Base-by-base conservation (phyloP, 2,888 invertebrate genomes). In the Lithophane semibrunnea region DNA sequence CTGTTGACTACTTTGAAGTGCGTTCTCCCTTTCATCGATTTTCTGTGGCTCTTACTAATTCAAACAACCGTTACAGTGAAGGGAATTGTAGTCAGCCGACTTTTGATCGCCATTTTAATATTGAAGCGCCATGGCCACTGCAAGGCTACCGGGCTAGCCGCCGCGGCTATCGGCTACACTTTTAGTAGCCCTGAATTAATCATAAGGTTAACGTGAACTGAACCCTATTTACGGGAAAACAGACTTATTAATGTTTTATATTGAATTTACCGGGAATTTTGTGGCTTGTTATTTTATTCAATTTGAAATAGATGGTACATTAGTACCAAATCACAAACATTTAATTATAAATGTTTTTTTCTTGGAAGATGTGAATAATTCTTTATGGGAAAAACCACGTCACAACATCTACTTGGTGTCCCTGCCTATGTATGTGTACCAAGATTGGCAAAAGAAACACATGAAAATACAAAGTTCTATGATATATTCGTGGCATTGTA, bases 31-130 rank as follows among this genome's bases (percentile, higher is more conserved):
- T 10, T 3, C 16, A 37, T 47, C 0, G 61, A 37, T 54, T 37
- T 54, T 16, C 44, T 3, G 49, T 29, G 1, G 29, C 3, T 49
- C 16, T 49, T 63, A 83, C 21, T 79, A 60, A 85, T 83, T 79
- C 71, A 79, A 60, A 52, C n/a, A 37, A 37, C 49, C 56, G 70
- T 61, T 67, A 80, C 60, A 60, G 37, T 54, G n/a, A 54, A 72
- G 71, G 29, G 61, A 72, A 73, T 60, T 68, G 67, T 75, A 56
- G 18, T 24, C 67, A 29, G 29, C 63, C 37, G 72, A 83, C 79
- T 79, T 83, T 83, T 85, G 88, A 85, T 88, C 76, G 79, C 60
- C 49, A 64, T 70, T 83, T 88, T 77, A 88, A 87, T 87, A 88
- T 80, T 88, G 60, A 52, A 80, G 75, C 24, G 67, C 58, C 24